Percentiles rank a stretch among this genome's conserved stretches.
Evolutionary conservation across 2,888 invertebrate genomes (phyloP).

Genomic region (Serrognathus titanus): DNA sequence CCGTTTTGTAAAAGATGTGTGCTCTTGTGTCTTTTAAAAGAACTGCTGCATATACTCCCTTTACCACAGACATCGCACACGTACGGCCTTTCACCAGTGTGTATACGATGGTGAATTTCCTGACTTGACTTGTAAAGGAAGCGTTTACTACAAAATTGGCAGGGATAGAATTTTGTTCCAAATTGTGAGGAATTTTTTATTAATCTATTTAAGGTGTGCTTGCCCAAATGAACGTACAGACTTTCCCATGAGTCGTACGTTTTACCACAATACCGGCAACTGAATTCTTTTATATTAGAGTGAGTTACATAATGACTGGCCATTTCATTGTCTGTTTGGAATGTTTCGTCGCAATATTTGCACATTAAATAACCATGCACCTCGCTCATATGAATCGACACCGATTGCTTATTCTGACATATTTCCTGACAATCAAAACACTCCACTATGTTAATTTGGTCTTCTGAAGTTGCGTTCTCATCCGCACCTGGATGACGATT

Average conservation of each 20-base stretch:
- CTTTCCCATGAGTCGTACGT: neutral
- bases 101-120: conserved; percentile 18
- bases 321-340: conserved; percentile 3
- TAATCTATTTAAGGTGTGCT: conserved; percentile 9
- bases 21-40: conserved; percentile 10
- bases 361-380: conserved; percentile 7
- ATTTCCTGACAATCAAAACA: conserved; percentile 7
- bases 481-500: conserved; percentile 8
- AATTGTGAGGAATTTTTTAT: no score
- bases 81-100: conserved; percentile 15
- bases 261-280: conserved; percentile 14
- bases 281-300: neutral
- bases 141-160: conserved; percentile 13
- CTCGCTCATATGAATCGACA: conserved; percentile 7
- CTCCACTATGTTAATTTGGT: neutral
- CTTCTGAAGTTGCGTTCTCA: conserved; percentile 1
- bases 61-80: conserved; percentile 17
- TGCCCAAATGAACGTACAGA: conserved; percentile 4
- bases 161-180: conserved; percentile 1
- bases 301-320: neutral
- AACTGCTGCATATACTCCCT: conserved; percentile 13
- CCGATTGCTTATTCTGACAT: conserved; percentile 12
- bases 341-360: conserved; percentile 11
- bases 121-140: conserved; percentile 15
- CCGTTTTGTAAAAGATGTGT: neutral